These are phyloP conservation scores for Phalloptychus januarius DNA, from an alignment of 2,797 vertebrate species.

Conservation along the genomic window DNA sequence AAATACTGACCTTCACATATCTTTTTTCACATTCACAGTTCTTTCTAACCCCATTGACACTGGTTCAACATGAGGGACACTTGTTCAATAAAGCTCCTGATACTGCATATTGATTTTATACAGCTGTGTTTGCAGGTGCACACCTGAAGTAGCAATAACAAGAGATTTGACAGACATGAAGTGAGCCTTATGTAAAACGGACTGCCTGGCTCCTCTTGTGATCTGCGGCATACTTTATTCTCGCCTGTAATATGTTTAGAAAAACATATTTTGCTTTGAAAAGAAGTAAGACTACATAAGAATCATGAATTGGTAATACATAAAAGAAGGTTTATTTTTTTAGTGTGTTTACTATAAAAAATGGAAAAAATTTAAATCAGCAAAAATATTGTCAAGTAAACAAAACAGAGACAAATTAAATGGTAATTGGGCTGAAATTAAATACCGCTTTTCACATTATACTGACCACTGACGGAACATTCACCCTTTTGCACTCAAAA, in stretches of 20 bases:
- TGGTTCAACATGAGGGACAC: slow-evolving; percentile 16
- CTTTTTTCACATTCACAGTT: slow-evolving; percentile 2
- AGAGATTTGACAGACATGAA: slow-evolving; percentile 1
- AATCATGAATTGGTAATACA: background rate
- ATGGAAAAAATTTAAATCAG: background rate
- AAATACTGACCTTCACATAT: slow-evolving; percentile 23
- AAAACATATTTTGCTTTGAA: background rate
- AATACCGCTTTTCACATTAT: background rate
- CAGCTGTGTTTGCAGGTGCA: slow-evolving; percentile 11
- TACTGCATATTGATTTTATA: background rate
- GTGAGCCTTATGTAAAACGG: background rate
- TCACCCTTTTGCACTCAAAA: background rate
- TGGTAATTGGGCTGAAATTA: background rate
- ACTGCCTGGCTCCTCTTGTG: slow-evolving; percentile 1
- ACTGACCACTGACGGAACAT: background rate
- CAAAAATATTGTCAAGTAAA: background rate
- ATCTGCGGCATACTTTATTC: background rate
- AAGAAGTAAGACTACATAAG: background rate
- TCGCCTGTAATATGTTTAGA: background rate
- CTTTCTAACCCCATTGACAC: slow-evolving; percentile 9
- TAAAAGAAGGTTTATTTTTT: background rate
- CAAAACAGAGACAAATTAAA: background rate
- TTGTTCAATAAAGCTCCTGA: slow-evolving; percentile 11
- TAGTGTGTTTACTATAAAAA: background rate
- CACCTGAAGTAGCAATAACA: background rate